phyloP scores from a whole-genome alignment of 2,888 invertebrate species.

The Archaeoteleia sp. region DNA sequence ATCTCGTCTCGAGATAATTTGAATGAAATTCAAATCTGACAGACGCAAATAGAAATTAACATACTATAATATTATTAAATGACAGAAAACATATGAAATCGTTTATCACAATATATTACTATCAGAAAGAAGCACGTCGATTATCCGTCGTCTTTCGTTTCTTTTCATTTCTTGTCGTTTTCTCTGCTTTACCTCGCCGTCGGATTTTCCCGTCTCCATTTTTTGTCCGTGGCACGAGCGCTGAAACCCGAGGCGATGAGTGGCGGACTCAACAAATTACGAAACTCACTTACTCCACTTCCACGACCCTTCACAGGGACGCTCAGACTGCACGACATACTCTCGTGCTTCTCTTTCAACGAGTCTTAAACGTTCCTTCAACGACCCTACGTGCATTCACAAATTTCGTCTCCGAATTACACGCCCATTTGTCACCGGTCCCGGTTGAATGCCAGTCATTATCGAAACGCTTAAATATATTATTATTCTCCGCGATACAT shows the following conservation, averaged over 20 bases:
- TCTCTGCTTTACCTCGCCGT: constrained; percentile 10
- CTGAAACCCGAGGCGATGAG: constrained; percentile 54
- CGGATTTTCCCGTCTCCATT: constrained; percentile 18
- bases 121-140: constrained; percentile 34
- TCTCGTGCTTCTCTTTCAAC: constrained; percentile 34
- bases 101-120: constrained; percentile 30
- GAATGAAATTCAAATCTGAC: too few species aligned
- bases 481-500: too few species aligned
- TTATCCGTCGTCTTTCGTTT: constrained; percentile 30
- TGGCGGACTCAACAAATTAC: constrained; percentile 58
- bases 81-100: constrained; percentile 15
- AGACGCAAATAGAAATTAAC: too few species aligned
- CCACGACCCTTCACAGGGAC: constrained; percentile 50
- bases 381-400: constrained; percentile 31
- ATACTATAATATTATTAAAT: not conserved
- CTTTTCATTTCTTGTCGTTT: constrained; percentile 10
- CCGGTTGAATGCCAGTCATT: too few species aligned
- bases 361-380: constrained; percentile 43
- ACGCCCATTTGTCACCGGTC: not conserved
- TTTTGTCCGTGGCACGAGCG: constrained; percentile 43
- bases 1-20: too few species aligned
- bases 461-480: too few species aligned
- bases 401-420: constrained; percentile 21
- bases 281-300: constrained; percentile 58
- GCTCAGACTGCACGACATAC: constrained; percentile 38